phyloP scores from a whole-genome alignment of 2,113 vertebrate species.

The Dascyllus trimaculatus region DNA sequence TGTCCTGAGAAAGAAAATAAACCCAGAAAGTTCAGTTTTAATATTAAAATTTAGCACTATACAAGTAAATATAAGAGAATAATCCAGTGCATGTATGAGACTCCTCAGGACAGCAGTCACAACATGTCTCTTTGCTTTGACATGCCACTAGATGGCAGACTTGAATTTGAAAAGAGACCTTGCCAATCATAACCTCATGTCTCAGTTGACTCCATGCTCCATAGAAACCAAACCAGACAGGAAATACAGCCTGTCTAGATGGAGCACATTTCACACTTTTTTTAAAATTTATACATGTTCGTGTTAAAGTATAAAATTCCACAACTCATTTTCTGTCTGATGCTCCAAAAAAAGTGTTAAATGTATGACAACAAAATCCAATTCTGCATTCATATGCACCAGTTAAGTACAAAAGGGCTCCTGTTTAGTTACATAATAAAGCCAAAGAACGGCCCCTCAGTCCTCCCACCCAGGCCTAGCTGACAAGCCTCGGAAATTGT shows the following conservation, averaged over 20 bases:
- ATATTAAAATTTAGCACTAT: neutral
- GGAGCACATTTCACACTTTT: slow-evolving; percentile 41
- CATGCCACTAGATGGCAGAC: slow-evolving; percentile 84
- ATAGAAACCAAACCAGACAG: slow-evolving; percentile 58
- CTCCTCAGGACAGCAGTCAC: neutral
- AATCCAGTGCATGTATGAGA: neutral
- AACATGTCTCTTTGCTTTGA: slow-evolving; percentile 1
- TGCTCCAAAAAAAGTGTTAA: slow-evolving; percentile 52
- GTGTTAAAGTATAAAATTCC: slow-evolving; percentile 23
- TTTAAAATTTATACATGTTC: slow-evolving; percentile 12
- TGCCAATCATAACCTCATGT: neutral
- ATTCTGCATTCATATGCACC: slow-evolving; percentile 18
- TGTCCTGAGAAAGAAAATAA: neutral
- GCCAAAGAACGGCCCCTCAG: slow-evolving; percentile 53
- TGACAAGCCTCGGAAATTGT: slow-evolving; percentile 80
- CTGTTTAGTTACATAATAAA: slow-evolving; percentile 64
- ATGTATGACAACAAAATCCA: slow-evolving; percentile 45
- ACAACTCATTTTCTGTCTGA: slow-evolving; percentile 37
- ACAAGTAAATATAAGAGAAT: neutral
- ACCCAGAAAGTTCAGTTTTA: neutral
- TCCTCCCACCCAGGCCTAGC: slow-evolving; percentile 41
- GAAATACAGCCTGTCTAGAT: slow-evolving; percentile 39
- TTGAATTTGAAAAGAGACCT: slow-evolving; percentile 76
- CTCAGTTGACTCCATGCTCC: slow-evolving; percentile 31
- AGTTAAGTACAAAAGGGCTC: slow-evolving; percentile 53